A percentile compares a stretch with the other conserved stretches of the same genome.
phyloP scores from a whole-genome alignment of 2,113 vertebrate genomes.

The Megalops atlanticus region DNA sequence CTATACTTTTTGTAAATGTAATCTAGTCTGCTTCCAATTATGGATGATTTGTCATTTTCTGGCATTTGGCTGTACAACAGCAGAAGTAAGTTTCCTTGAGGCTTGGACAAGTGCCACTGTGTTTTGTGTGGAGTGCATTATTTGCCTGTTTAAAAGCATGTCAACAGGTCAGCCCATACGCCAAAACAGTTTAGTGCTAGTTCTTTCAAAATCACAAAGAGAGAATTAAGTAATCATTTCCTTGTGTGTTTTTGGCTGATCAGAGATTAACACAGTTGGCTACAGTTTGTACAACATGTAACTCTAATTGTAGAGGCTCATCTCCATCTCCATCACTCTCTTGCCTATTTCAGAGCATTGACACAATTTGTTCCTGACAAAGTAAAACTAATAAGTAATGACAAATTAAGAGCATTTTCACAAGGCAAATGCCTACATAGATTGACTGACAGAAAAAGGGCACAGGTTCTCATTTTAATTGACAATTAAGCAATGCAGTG shows the following conservation, averaged over 20 bases:
- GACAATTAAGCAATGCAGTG: too few species aligned
- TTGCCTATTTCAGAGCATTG: too few species aligned
- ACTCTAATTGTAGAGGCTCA: neutral
- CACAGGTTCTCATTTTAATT: neutral
- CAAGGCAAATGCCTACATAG: neutral
- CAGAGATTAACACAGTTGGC: neutral
- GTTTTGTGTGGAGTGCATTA: neutral
- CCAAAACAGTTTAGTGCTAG: neutral
- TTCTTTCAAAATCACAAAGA: neutral
- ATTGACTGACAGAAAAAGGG: neutral
- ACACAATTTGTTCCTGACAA: neutral
- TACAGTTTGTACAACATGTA: neutral
- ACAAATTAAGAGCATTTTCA: conserved; percentile 1
- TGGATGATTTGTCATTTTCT: neutral
- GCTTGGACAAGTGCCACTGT: neutral
- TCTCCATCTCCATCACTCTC: too few species aligned
- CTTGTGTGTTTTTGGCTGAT: neutral
- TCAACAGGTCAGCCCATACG: neutral
- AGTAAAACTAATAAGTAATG: neutral
- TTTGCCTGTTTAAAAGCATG: neutral
- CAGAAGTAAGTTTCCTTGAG: neutral
- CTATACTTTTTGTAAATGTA: neutral
- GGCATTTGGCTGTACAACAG: neutral
- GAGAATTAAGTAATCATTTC: neutral
- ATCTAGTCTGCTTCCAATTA: neutral